phyloP scores from a whole-genome alignment of 1,140 invertebrate genomes.

The Thalassaphorura encarpata region DNA sequence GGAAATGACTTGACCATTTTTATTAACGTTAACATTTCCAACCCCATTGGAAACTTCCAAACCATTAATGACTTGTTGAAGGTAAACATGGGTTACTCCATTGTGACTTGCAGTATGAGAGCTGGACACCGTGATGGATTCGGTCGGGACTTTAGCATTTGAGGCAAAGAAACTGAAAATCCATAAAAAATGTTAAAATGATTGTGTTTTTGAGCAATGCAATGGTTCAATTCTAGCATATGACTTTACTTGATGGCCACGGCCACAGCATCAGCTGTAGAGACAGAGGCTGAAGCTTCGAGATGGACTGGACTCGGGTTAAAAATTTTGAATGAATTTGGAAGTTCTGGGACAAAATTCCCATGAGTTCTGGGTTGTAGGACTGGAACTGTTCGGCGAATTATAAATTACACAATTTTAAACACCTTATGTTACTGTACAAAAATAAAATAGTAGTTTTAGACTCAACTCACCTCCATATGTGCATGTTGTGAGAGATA shows the following conservation, averaged over 20 bases:
- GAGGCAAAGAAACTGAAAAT: not conserved
- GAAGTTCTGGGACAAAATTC: not conserved
- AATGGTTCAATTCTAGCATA: not conserved
- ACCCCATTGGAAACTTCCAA: not conserved
- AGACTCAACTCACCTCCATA: no score
- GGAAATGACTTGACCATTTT: not conserved
- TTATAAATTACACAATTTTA: no score
- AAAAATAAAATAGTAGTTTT: no score
- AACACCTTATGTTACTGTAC: no score
- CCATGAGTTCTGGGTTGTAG: not conserved
- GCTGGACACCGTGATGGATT: not conserved
- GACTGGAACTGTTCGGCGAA: no score
- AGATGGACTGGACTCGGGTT: not conserved
- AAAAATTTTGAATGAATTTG: not conserved
- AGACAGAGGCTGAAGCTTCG: not conserved
- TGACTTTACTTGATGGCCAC: not conserved
- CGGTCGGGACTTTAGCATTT: not conserved
- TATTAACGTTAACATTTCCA: not conserved
- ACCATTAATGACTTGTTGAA: constrained; percentile 1
- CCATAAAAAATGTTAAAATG: not conserved
- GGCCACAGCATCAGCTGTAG: not conserved
- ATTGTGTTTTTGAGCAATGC: not conserved
- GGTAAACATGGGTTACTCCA: not conserved
- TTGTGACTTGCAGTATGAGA: not conserved
- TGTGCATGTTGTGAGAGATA: no score